Base-by-base conservation (phyloP, 1,140 invertebrate species). In the Aleiodes sp. region DNA sequence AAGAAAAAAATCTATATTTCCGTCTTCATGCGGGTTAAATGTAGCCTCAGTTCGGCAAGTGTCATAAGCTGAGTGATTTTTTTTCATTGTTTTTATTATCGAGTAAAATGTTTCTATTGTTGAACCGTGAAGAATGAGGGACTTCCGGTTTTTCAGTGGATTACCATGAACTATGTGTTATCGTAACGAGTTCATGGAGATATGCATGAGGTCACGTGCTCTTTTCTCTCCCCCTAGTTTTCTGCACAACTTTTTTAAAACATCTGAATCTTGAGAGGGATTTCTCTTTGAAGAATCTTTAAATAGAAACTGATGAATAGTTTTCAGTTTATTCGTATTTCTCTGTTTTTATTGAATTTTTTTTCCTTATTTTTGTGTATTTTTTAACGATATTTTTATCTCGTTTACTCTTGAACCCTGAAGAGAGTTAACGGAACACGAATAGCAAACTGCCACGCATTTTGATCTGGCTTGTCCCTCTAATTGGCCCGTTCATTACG, bases 401-500 rank as follows among this genome's bases (percentile, higher is more conserved):
- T 56, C 52, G 24, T 56, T 56, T 56, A 21, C 24, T 24, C 21
- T n/a, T 56, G 52, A 10, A 10, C 24, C n/a, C 52, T 56, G 24
- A 2, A 10, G 21, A 43, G n/a, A 2, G 2, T n/a, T n/a, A n/a
- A 2, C 2, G 7, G 31, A 4, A 56, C 9, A 28, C 9, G 52
- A 56, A 28, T 56, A 26, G 19, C 24, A 10, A 10, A 56, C 52
- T 56, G 24, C 8, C 24, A 28, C 24, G 19, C 9, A 56, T 56
- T 56, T 56, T 28, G 16, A 52, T 37, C 21, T 12, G 10, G 35
- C 14, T 29, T 28, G 39, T 31, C 65, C 16, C 65, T 76, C 71
- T 76, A 76, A 76, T 76, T 75, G 73, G 71, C 66, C 66, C 70
- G 65, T 76, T 76, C 64, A 75, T 76, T 73, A 71, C 68, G 24